Conservation (phyloP, 2,797 vertebrate species). For the Cygnus olor region DNA sequence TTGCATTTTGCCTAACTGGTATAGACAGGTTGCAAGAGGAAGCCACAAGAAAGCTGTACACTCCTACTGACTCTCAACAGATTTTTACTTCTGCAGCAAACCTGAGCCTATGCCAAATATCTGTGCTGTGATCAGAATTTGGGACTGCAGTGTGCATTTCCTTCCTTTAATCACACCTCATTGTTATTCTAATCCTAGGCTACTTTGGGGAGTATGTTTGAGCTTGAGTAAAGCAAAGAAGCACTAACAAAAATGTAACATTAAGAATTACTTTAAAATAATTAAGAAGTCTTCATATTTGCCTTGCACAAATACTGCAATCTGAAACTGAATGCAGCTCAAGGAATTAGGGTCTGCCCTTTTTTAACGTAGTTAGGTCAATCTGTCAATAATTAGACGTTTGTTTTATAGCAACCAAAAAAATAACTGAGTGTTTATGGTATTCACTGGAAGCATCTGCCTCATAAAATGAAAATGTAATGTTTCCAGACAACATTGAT, state of each 20-base stretch:
- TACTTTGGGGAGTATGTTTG: not conserved
- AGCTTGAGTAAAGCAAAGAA: not conserved
- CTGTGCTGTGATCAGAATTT: not conserved
- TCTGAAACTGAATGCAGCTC: not conserved
- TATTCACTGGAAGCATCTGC: not conserved
- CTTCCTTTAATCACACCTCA: not conserved
- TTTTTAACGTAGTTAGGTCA: not conserved
- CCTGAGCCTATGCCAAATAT: not conserved
- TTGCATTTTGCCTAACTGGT: not conserved
- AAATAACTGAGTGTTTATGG: not conserved
- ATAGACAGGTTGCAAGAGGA: not conserved
- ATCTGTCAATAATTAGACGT: not conserved
- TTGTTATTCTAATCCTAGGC: not conserved
- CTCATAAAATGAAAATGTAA: slow-evolving; percentile 8
- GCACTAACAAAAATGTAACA: not conserved
- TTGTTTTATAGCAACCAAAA: not conserved
- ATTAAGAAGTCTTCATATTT: not conserved
- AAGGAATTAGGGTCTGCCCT: not conserved
- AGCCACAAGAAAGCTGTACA: not conserved
- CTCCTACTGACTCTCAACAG: not conserved
- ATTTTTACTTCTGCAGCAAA: not conserved
- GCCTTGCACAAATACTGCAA: not conserved
- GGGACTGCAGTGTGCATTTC: not conserved
- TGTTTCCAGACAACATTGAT: not conserved
- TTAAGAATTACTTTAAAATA: not conserved